Evolutionary conservation across 2,797 vertebrate genomes (phyloP), one percentile per base, ranked within the genome.

Genomic region (Takifugu rubripes): DNA sequence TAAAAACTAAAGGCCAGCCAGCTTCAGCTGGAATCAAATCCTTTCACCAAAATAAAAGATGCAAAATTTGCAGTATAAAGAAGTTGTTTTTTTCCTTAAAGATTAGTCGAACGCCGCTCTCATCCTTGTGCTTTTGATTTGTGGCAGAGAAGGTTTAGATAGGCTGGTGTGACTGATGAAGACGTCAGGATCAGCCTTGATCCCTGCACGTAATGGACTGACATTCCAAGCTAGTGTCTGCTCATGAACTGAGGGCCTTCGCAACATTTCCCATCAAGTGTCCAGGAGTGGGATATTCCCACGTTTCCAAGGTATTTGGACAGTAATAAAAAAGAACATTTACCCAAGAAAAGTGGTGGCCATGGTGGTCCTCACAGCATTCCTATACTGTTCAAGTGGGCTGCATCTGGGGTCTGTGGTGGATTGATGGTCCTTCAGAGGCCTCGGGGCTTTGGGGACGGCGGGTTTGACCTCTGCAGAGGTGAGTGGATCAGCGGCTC

Each of bases 351-450:
- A 21, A 44, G 42, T 6, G 16, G 26, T 45, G 33, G 29, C 33
- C 54, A 25, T 4, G 0, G 24, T 48, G 49, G 59, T 72, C 66
- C 74, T 75, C 56, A 49, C 6, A 54, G 69, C 16, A 56, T 66
- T 3, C 17, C 70, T 59, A 55, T 33, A 48, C 66, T 61, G 74
- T 53, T 65, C 44, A 43, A 51, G 65, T 15, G 51, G 59, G 66
- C 12, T 56, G 68, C 72, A 72, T 75, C 70, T 73, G 63, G 81
- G 77, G 70, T 77, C 73, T 75, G 70, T 16, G 3, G 67, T 88
- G 86, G 86, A 90, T 84, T 88, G 83, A 88, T 90, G 85, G 62
- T 74, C 71, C 80, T 78, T 84, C 76, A 78, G 52, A 74, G 74
- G 74, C 77, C 79, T 66, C 25, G 3, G 86, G 81, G 80, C 75